Evolutionary conservation across 2,797 vertebrate genomes (phyloP).

Genomic region (Pipistrellus kuhlii): DNA sequence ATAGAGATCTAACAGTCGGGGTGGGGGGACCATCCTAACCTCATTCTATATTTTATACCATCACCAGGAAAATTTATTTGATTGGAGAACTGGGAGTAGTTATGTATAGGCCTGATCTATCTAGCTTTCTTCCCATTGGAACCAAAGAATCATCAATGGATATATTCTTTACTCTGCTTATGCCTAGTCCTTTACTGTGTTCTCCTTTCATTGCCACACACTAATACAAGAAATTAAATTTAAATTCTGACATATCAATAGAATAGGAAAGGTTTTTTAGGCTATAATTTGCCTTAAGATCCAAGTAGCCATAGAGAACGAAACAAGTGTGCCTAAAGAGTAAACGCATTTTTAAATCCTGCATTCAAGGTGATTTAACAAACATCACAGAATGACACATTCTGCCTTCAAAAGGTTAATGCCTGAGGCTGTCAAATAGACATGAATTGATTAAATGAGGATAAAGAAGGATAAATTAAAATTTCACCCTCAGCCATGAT

Average conservation of each 20-base stretch:
- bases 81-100: not conserved
- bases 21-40: not conserved
- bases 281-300: not conserved
- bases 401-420: constrained; percentile 43
- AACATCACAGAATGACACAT: not conserved
- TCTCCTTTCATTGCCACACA: not conserved
- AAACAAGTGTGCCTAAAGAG: not conserved
- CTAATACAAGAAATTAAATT: not conserved
- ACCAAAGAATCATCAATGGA: not conserved
- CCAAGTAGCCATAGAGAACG: not conserved
- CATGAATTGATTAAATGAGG: not conserved
- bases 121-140: not conserved
- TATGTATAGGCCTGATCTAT: not conserved
- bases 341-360: constrained; percentile 18
- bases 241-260: not conserved
- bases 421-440: constrained; percentile 22
- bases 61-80: not conserved
- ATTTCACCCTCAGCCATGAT: not conserved
- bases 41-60: not conserved
- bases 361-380: not conserved
- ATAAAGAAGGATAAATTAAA: constrained; percentile 38
- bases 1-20: not conserved
- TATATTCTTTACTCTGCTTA: not conserved
- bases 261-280: not conserved
- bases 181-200: not conserved